A percentile compares a stretch with the other conserved stretches of the same genome.
Evolutionary conservation across 2,797 vertebrate genomes (phyloP).

Genomic region (Pipistrellus pygmaeus): DNA sequence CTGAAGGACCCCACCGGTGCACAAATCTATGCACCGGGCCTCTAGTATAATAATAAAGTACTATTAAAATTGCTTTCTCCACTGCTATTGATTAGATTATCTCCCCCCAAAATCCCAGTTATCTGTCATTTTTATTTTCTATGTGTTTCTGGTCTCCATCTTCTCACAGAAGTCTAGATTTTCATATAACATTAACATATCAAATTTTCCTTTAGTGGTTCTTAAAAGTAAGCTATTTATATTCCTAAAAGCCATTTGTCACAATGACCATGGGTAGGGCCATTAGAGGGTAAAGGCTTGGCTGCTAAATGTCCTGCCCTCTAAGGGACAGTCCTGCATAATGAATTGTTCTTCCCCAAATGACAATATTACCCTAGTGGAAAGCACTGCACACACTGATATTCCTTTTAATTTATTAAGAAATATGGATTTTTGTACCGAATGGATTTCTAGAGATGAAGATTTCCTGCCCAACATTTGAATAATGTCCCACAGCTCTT

Average conservation of each 20-base stretch:
- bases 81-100: slow-evolving; percentile 35
- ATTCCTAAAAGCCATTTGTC: slow-evolving; percentile 24
- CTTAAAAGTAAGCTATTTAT: background rate
- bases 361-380: background rate
- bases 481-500: background rate
- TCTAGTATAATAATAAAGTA: background rate
- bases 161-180: background rate
- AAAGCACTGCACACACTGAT: background rate
- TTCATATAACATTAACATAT: background rate
- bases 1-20: no score
- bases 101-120: background rate
- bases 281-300: background rate
- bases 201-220: slow-evolving; percentile 43
- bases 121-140: slow-evolving; percentile 4
- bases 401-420: slow-evolving; percentile 25
- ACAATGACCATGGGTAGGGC: background rate
- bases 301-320: background rate
- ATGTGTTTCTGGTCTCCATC: background rate
- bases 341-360: slow-evolving; percentile 7
- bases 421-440: background rate
- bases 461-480: slow-evolving; percentile 43
- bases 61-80: slow-evolving; percentile 42
- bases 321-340: background rate
- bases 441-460: slow-evolving; percentile 27
- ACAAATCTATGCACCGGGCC: no score